Evolutionary conservation across 2,113 vertebrate genomes (phyloP).

Genomic region (Micromys minutus): DNA sequence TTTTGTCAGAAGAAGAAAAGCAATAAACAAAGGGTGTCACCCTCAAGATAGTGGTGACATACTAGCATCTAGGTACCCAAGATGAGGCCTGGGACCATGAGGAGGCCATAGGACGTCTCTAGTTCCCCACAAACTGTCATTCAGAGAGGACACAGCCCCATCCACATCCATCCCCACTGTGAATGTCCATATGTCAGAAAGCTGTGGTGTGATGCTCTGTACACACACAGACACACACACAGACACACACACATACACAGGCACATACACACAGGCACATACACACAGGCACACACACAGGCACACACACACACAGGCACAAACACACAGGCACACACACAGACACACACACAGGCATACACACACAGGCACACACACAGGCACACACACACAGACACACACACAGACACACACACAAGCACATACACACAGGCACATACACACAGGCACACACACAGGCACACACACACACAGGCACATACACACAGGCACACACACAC

Average conservation of each 20-base stretch:
- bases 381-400: neutral
- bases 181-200: neutral
- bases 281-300: neutral
- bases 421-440: too few relatives aligned
- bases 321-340: neutral
- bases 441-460: neutral
- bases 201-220: neutral
- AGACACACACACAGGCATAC: neutral
- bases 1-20: neutral
- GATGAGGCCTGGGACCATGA: neutral
- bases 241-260: neutral
- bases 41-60: neutral
- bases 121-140: neutral
- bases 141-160: neutral
- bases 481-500: neutral
- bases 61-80: neutral
- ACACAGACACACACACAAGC: neutral
- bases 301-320: neutral
- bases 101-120: neutral
- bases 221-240: neutral
- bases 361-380: neutral
- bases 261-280: neutral
- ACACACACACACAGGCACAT: neutral
- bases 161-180: neutral
- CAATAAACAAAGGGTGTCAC: neutral